Evolutionary conservation across 1,140 invertebrate genomes (phyloP).

Genomic region (Pararge aegeria): DNA sequence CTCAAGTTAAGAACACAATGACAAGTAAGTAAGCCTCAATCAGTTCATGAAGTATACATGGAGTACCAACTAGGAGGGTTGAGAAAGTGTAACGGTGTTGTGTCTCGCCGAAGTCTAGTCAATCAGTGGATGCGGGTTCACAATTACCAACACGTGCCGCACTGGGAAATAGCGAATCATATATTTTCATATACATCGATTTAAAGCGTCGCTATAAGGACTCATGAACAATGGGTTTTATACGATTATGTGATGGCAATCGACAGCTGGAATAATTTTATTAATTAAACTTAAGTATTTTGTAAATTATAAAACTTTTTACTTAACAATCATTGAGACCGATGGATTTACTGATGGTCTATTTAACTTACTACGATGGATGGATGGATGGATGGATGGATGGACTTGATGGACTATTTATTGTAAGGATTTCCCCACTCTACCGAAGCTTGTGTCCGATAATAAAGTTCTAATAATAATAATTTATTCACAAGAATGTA

Average conservation of each 20-base stretch:
- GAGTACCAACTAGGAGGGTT: background rate
- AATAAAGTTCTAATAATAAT: no score
- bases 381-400: no score
- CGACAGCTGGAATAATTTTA: background rate
- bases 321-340: background rate
- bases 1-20: no score
- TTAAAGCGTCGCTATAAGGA: conserved; percentile 39
- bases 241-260: conserved; percentile 12
- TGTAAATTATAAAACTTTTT: background rate
- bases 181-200: conserved; percentile 60
- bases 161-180: conserved; percentile 59
- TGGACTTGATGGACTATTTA: no score
- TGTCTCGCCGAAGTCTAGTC: conserved; percentile 51
- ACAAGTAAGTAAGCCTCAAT: no score
- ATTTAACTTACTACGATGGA: no score
- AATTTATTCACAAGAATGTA: no score
- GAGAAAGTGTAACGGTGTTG: conserved; percentile 39
- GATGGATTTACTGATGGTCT: no score
- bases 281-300: conserved; percentile 10
- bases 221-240: background rate
- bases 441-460: no score
- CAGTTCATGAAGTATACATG: no score
- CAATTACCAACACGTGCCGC: conserved; percentile 70
- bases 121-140: conserved; percentile 71
- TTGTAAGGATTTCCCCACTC: no score